Evolutionary conservation across 2,888 invertebrate genomes (phyloP), one percentile per base, ranked within the genome.

Genomic region (Temnothorax rugatulus): DNA sequence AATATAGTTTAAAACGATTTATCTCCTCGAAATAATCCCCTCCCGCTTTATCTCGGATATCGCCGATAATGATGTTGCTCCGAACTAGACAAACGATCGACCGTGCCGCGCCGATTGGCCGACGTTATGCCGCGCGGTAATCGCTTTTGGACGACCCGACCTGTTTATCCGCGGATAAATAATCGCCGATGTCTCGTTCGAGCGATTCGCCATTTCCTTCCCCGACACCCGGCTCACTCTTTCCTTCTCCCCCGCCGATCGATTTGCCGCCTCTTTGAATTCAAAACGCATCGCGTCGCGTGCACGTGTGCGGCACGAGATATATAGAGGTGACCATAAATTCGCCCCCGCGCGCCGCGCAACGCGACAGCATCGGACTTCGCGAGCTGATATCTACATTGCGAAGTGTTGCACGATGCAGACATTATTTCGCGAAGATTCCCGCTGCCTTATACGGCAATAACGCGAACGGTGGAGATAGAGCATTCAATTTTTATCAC

Each of bases 101-200:
- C 71, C 74, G 34, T 71, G 34, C 57, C 76, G 29, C 66, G 25
- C 11, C 68, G 77, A 86, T 88, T 86, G 85, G 86, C 88, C 54
- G 69, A 11, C 81, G 82, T 90, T 84, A 68, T 21, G 50, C 15
- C 57, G 18, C 41, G 74, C 41, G 74, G 74, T 87, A 87, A 90
- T 91, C 88, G 89, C 71, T 90, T 88, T 87, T 34, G 34, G 85
- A 91, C 83, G 90, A 90, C 82, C 89, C 85, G 91, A 90, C 84
- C 89, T 88, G 90, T 86, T 91, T 90, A 88, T 90, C 85, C 59
- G 34, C 59, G 34, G 82, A 83, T 82, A 79, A 86, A 86, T 86
- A 87, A 87, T 86, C 83, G 41, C 41, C 47, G 47, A 74, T 75
- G 71, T 61, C 59, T 41, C 34, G 18, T 34, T 57, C 34, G 21